Percentiles rank a stretch among this genome's conserved stretches.
Evolutionary conservation across 2,888 invertebrate genomes (phyloP).

Genomic region (Acholoe squamosa): DNA sequence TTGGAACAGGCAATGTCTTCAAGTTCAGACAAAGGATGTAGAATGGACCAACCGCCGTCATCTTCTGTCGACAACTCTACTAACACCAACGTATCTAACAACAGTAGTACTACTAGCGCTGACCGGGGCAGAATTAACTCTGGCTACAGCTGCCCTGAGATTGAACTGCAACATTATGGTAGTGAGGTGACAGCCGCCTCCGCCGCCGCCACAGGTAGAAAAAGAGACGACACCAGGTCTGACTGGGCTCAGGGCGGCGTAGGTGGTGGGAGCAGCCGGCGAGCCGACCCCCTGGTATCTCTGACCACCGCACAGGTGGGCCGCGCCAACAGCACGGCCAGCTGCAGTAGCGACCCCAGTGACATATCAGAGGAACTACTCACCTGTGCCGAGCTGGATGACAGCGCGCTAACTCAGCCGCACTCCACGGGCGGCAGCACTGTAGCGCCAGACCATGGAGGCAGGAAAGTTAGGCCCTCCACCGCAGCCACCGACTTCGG

Average conservation of each 20-base stretch:
- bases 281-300: neutral
- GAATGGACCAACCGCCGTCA: neutral
- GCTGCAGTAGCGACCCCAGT: constrained; percentile 57
- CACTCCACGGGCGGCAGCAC: constrained; percentile 48
- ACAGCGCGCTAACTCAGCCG: neutral
- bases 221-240: neutral
- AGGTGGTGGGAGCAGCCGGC: neutral
- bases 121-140: constrained; percentile 75
- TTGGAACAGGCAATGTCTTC: constrained; percentile 3
- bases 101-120: neutral
- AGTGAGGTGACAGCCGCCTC: neutral
- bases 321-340: constrained; percentile 31
- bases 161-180: constrained; percentile 55
- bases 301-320: constrained; percentile 31
- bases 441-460: neutral
- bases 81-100: neutral
- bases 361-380: constrained; percentile 49
- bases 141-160: constrained; percentile 78
- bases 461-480: neutral
- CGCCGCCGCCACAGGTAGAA: neutral
- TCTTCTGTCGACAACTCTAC: neutral
- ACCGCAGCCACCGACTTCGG: neutral
- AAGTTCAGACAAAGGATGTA: constrained; percentile 34
- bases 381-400: neutral
- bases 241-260: neutral